Evolutionary conservation across 2,797 vertebrate genomes (phyloP), one percentile per base, ranked within the genome.

Genomic region (Sebastes trivittatus): DNA sequence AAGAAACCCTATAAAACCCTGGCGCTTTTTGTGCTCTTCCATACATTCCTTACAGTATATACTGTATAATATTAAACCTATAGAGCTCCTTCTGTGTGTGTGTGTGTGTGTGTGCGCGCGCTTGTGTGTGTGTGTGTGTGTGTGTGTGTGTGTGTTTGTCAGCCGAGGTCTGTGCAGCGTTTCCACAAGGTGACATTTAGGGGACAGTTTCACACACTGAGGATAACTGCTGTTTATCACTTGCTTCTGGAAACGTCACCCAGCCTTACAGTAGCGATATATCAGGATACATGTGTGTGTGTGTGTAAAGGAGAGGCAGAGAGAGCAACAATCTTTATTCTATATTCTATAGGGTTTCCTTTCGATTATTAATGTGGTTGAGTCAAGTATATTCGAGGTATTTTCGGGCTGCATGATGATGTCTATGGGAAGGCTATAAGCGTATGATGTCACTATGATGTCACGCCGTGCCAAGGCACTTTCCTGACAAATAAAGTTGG

Each of bases 161-260:
- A 84, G 75, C 74, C 69, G 36, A 42, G 78, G 78, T 75, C 70
- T 86, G 71, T 77, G 80, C 78, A 87, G 83, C 69, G 52, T 87
- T 91, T 90, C 84, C 89, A 91, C 93, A 94, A 93, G 90, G 92
- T 94, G 92, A 94, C 92, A 94, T 93, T 92, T 92, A 93, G 88
- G 89, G 85, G 88, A 91, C 89, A 88, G 88, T 89, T 94, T 94
- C 87, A 89, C 89, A 92, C 87, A 81, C 87, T 83, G 87, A 86
- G 79, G 68, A 78, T 73, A 91, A 90, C 80, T 81, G 81, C 86
- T 83, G 85, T 90, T 93, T 85, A 91, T 91, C 85, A 87, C 64
- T 76, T 78, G 81, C 72, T 82, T 72, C 84, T 91, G 82, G 83
- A 86, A 81, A 82, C 73, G 52, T 77, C 82, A 80, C 32, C 65